phyloP scores from a whole-genome alignment of 2,113 vertebrate genomes.

The mouse (Mus musculus) region DNA sequence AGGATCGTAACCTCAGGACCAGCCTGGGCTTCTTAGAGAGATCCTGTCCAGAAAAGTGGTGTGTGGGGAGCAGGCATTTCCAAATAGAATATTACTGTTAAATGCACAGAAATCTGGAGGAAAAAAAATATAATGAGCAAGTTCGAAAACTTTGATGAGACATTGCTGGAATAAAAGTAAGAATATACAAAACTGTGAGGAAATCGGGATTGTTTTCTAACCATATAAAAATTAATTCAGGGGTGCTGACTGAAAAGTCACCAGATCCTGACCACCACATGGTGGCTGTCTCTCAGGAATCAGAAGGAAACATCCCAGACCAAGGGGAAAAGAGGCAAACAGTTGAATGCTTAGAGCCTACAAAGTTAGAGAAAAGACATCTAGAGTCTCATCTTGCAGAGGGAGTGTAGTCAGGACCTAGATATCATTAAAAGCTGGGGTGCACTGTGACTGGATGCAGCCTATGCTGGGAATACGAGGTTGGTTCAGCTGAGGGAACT shows the following conservation, averaged over 20 bases:
- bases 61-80: not conserved
- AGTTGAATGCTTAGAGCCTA: no score
- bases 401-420: not conserved
- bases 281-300: not conserved
- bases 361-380: not conserved
- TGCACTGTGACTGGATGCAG: accelerated
- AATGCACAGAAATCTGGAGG: not conserved
- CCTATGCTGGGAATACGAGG: not conserved
- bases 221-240: not conserved
- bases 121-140: not conserved
- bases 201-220: not conserved
- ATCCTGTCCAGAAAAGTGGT: not conserved
- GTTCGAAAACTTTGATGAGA: not conserved
- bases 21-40: not conserved
- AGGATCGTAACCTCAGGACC: not conserved
- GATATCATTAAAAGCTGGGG: not conserved
- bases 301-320: no score
- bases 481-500: not conserved
- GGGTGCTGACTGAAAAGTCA: not conserved
- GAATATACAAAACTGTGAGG: not conserved
- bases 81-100: no score
- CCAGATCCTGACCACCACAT: no score
- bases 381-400: accelerated
- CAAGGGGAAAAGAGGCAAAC: not conserved
- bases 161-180: not conserved